Evolutionary conservation across 2,888 invertebrate genomes (phyloP), one percentile per base, ranked within the genome.

Genomic region (Drosophila multiciliata): DNA sequence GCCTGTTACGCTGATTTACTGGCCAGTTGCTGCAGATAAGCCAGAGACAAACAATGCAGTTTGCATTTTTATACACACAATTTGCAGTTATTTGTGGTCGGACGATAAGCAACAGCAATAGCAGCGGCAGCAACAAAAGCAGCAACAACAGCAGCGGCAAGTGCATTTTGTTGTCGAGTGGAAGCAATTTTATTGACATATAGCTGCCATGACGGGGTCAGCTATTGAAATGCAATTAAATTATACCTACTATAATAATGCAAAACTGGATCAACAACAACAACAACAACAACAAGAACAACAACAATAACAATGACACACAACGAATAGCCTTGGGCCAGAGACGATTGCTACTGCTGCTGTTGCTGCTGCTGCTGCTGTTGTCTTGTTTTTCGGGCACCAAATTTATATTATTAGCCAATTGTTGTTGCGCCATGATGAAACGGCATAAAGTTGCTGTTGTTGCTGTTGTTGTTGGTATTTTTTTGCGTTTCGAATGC

Each of bases 141-240:
- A 50, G 1, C 58, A 49, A 1, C 73, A 38, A 9, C 75, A 40
- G 36, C 76, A 59, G 45, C 55, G 42, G 61, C 83, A 75, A 79
- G 82, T 82, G 80, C 72, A 66, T 82, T 68, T 77, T 73, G 82
- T 69, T 84, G 73, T 63, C 73, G 66, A 68, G 65, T 63, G 68
- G 63, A 60, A 73, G 78, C 80, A 66, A 60, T 72, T 72, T 66
- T 62, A 78, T 89, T 89, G 88, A 87, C 84, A 87, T 74, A 87
- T 84, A 78, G 75, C 84, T 85, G 88, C 73, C 89, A 84, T 58
- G 57, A 54, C 42, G 79, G 69, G 84, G 85, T 84, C 85, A 89
- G 89, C 87, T 81, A 90, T 90, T 62, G 86, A 90, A 87, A 68
- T 66, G 85, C 89, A 89, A 90, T 87, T 87, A 89, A 87, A 87